Conservation (phyloP, 1,140 invertebrate species). For the Doryteuthis pealeii region DNA sequence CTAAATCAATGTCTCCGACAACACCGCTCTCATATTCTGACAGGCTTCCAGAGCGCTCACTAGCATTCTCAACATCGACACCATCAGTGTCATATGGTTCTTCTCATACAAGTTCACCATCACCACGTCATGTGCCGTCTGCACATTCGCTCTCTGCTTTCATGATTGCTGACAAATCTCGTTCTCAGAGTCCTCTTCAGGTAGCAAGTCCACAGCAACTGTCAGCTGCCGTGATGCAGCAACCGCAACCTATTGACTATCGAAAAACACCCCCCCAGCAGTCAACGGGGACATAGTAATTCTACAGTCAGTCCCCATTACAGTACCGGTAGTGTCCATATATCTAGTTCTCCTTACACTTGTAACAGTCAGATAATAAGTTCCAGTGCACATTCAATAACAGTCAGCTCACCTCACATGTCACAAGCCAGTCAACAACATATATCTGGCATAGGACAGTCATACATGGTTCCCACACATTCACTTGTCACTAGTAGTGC, state of each 20-base stretch:
- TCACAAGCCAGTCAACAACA: conserved; percentile 10
- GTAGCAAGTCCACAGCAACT: conserved; percentile 47
- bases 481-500: conserved; percentile 43
- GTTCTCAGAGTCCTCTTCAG: conserved; percentile 52
- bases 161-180: conserved; percentile 35
- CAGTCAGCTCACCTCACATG: conserved; percentile 23
- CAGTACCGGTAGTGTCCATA: background rate
- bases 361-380: background rate
- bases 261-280: conserved; percentile 27
- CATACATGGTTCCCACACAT: conserved; percentile 46
- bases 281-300: background rate
- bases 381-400: background rate
- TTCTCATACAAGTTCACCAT: conserved; percentile 6
- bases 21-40: conserved; percentile 24
- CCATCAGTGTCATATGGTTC: conserved; percentile 7
- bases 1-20: conserved; percentile 9
- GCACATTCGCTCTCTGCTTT: conserved; percentile 31
- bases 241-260: conserved; percentile 54
- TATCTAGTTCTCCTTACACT: conserved; percentile 2
- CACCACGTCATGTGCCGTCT: conserved; percentile 16
- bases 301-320: conserved; percentile 4
- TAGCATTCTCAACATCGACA: conserved; percentile 29
- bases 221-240: conserved; percentile 40
- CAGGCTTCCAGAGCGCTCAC: conserved; percentile 34
- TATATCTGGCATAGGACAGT: conserved; percentile 42